Percentiles rank a stretch among this genome's conserved stretches.
These are phyloP conservation scores for Eubucco bourcierii DNA, from an alignment of 2,113 vertebrate species.

Conservation along the genomic window DNA sequence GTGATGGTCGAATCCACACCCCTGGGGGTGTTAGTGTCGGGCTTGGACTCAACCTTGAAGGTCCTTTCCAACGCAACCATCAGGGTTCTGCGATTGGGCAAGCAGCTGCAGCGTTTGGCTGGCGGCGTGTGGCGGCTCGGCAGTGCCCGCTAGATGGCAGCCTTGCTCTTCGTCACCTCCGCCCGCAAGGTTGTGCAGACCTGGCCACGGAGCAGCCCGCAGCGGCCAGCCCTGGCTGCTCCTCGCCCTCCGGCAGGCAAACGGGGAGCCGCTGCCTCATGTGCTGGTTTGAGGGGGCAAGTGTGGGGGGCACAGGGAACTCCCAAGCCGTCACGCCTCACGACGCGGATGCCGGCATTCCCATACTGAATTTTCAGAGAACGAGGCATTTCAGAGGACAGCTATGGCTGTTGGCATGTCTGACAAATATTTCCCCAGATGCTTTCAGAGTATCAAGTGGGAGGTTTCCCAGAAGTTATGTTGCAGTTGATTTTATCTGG, in stretches of 20 bases:
- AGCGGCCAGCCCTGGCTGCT: not conserved
- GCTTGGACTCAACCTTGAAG: too few species aligned
- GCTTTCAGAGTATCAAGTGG: accelerated
- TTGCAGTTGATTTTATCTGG: not conserved
- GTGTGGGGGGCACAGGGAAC: too few species aligned
- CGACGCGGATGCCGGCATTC: not conserved
- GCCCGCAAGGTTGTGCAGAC: too few species aligned
- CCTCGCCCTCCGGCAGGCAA: not conserved
- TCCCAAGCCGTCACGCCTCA: too few species aligned
- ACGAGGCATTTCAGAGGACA: accelerated
- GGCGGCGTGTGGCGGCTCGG: not conserved
- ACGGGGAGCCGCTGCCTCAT: too few species aligned
- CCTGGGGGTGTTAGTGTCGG: too few species aligned
- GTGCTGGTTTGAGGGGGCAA: too few species aligned
- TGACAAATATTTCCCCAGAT: not conserved
- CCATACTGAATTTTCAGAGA: accelerated
- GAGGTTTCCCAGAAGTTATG: not conserved
- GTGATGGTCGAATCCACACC: too few species aligned
- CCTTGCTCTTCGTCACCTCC: constrained; percentile 4
- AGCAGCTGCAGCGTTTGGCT: accelerated
- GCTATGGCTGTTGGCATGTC: accelerated
- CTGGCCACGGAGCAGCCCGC: not conserved
- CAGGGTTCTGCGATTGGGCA: accelerated
- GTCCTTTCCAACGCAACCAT: too few species aligned
- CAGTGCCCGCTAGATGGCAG: constrained; percentile 26